Evolutionary conservation across 2,888 invertebrate species (phyloP).

Genomic region (Lepidocyrtinus sp.): DNA sequence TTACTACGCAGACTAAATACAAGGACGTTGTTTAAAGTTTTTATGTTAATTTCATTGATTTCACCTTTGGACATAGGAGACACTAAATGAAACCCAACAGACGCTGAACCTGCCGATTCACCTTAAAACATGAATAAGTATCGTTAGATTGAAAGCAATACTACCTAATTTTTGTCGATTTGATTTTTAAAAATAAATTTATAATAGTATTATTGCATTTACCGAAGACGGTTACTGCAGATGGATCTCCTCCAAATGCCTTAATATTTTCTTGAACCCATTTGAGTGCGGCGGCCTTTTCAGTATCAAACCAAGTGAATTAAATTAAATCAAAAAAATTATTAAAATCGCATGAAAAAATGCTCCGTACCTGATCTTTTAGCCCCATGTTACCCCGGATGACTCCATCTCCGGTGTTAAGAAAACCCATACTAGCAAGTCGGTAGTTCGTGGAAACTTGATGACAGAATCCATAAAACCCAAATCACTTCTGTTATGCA

Average conservation of each 20-base stretch:
- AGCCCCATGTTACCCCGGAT: conserved; percentile 41
- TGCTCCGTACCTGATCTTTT: conserved; percentile 54
- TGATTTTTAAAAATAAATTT: too few relatives aligned
- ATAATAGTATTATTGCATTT: too few relatives aligned
- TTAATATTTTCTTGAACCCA: conserved; percentile 54
- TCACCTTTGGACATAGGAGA: conserved; percentile 60
- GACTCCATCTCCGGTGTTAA: conserved; percentile 61
- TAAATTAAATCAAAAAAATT: not conserved
- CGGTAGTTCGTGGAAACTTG: conserved; percentile 12
- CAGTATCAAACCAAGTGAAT: not conserved
- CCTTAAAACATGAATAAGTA: conserved; percentile 43
- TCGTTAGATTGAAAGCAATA: too few relatives aligned
- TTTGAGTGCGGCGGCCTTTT: not conserved
- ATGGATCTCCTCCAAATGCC: conserved; percentile 56
- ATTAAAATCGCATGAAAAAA: not conserved
- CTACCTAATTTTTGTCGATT: too few relatives aligned
- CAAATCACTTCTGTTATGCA: not conserved
- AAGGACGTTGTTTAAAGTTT: not conserved
- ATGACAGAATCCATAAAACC: not conserved
- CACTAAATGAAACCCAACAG: conserved; percentile 59
- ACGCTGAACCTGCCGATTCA: conserved; percentile 41
- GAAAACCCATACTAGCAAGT: conserved; percentile 57
- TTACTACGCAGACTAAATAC: not conserved
- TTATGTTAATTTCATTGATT: not conserved
- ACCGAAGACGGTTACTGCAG: too few relatives aligned